These are phyloP conservation scores for Cnemophilus loriae DNA, from an alignment of 2,113 vertebrate species.

Conservation along the genomic window DNA sequence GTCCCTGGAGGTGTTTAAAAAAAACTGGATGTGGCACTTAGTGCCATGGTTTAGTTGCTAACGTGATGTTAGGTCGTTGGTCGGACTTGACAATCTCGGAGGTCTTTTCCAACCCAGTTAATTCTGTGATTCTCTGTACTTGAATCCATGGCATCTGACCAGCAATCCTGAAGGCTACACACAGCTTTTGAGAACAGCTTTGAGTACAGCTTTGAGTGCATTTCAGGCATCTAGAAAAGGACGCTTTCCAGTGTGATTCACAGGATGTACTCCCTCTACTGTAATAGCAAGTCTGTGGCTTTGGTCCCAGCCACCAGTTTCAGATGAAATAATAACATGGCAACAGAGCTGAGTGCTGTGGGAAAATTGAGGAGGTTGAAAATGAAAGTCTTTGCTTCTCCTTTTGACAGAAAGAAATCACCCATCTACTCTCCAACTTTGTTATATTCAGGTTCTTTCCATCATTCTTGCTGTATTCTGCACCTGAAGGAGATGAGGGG, in stretches of 20 bases:
- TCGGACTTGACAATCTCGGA: background rate
- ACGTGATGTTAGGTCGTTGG: background rate
- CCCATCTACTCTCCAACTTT: background rate
- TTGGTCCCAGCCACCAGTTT: background rate
- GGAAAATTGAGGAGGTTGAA: background rate
- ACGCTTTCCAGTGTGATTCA: background rate
- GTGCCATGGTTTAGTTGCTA: background rate
- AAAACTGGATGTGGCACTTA: background rate
- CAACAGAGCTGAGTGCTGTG: background rate
- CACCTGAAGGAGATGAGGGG: background rate
- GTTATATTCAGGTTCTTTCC: background rate
- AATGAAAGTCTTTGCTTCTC: background rate
- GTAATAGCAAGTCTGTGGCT: background rate
- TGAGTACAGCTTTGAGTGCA: background rate
- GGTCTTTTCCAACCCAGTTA: background rate
- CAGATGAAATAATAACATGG: background rate
- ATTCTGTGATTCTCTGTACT: background rate
- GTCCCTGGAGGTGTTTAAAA: background rate
- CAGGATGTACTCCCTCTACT: background rate
- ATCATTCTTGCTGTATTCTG: background rate
- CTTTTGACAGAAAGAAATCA: background rate
- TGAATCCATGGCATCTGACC: background rate
- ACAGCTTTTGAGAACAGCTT: background rate
- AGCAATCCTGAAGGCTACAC: background rate
- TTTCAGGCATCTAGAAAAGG: background rate